A percentile compares a stretch with the other conserved stretches of the same genome.
Conservation (phyloP, 2,113 vertebrate species). For the Malurus elegans region DNA sequence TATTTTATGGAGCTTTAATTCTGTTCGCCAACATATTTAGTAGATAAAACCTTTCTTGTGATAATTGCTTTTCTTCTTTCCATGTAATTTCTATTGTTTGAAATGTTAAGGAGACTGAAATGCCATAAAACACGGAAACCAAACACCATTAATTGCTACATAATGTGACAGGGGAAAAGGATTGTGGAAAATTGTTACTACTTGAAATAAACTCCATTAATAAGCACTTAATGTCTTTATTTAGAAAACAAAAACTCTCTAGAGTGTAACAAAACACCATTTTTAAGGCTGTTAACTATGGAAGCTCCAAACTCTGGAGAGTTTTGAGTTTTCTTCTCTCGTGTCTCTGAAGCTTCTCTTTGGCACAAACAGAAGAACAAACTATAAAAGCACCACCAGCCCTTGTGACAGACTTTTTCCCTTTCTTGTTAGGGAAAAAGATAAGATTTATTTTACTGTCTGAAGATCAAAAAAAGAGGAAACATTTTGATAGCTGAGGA, state of each 20-base stretch:
- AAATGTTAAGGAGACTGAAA: neutral
- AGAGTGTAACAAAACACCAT: neutral
- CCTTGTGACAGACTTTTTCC: neutral
- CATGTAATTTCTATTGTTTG: neutral
- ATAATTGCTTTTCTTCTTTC: neutral
- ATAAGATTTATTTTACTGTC: constrained; percentile 22
- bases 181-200: neutral
- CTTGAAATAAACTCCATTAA: neutral
- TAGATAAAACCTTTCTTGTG: neutral
- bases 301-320: neutral
- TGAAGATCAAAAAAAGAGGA: constrained; percentile 36
- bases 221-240: neutral
- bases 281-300: neutral
- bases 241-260: neutral
- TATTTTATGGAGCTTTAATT: neutral
- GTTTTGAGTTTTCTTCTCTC: neutral
- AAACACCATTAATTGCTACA: neutral
- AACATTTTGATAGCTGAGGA: constrained; percentile 34
- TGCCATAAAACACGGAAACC: neutral
- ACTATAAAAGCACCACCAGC: neutral
- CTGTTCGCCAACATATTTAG: neutral
- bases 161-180: neutral
- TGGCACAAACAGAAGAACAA: neutral
- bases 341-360: neutral
- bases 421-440: neutral